Percentiles rank a stretch among this genome's conserved stretches.
phyloP scores from a whole-genome alignment of 2,113 vertebrate genomes.

The Ochotona princeps region DNA sequence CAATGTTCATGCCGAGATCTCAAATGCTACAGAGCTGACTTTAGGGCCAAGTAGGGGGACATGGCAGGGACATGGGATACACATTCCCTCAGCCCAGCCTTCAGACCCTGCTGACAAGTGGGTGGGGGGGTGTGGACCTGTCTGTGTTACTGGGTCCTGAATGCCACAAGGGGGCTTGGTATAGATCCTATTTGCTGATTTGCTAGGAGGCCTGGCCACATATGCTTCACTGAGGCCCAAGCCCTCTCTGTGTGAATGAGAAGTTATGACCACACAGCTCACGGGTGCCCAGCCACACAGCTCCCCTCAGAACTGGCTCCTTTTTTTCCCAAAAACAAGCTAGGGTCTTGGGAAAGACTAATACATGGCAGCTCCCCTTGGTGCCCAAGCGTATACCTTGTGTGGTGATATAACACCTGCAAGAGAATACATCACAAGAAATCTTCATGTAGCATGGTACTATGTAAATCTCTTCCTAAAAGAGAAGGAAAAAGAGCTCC shows the following conservation, averaged over 20 bases:
- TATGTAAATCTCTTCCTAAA: constrained; percentile 33
- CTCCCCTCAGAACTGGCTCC: not conserved
- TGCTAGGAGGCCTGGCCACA: not conserved
- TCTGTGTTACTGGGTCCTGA: not conserved
- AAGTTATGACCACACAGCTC: not conserved
- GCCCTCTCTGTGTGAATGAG: not conserved
- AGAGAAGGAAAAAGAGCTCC: not conserved
- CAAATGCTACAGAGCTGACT: not conserved
- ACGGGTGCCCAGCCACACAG: accelerated
- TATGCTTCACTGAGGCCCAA: not conserved
- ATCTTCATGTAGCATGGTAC: not conserved
- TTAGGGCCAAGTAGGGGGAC: not conserved
- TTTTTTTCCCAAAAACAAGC: constrained; percentile 21
- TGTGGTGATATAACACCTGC: constrained; percentile 27
- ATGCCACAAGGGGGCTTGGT: not conserved
- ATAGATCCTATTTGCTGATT: not conserved
- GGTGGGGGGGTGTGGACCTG: not conserved
- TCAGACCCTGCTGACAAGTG: no score
- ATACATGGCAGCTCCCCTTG: not conserved
- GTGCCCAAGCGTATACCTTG: not conserved
- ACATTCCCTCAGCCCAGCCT: not conserved
- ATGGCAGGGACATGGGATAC: no score
- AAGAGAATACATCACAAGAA: constrained; percentile 45
- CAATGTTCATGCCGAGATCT: not conserved
- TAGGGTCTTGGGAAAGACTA: not conserved